Percentiles rank a stretch among this genome's conserved stretches.
Conservation (phyloP, 2,797 vertebrate genomes). For the Acrossocheilus wenchowensis region DNA sequence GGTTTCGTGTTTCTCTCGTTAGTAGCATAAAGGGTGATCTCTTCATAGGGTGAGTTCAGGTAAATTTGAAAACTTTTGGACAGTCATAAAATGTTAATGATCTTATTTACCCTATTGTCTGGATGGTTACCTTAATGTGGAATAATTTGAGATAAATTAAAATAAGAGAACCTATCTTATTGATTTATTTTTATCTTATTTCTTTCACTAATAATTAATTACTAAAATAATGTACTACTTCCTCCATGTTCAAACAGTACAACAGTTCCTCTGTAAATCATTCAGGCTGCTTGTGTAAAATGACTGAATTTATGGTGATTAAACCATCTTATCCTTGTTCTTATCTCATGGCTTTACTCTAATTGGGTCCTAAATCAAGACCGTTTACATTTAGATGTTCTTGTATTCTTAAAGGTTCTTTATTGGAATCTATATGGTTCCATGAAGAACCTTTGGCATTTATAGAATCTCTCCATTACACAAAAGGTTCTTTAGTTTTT, state of each 20-base stretch:
- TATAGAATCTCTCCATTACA: not conserved
- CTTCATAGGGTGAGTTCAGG: not conserved
- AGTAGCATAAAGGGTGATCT: not conserved
- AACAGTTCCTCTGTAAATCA: not conserved
- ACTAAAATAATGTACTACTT: not conserved
- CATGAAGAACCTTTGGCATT: not conserved
- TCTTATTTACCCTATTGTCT: not conserved
- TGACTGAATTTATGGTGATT: not conserved
- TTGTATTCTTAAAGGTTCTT: not conserved
- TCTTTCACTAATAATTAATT: not conserved
- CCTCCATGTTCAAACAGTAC: not conserved
- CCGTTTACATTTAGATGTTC: not conserved
- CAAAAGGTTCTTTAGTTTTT: not conserved
- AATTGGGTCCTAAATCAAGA: not conserved
- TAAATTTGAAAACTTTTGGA: not conserved
- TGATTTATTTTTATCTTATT: not conserved
- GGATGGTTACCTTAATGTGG: not conserved
- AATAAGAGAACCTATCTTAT: not conserved
- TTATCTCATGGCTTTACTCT: not conserved
- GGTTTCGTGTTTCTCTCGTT: not conserved
- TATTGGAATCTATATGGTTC: not conserved
- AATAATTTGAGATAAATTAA: not conserved
- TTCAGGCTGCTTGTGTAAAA: not conserved
- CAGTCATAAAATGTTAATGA: not conserved
- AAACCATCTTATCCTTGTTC: not conserved